These are phyloP conservation scores for Ernsta delagoae DNA, from an alignment of 2,888 invertebrate genomes.

Conservation along the genomic window DNA sequence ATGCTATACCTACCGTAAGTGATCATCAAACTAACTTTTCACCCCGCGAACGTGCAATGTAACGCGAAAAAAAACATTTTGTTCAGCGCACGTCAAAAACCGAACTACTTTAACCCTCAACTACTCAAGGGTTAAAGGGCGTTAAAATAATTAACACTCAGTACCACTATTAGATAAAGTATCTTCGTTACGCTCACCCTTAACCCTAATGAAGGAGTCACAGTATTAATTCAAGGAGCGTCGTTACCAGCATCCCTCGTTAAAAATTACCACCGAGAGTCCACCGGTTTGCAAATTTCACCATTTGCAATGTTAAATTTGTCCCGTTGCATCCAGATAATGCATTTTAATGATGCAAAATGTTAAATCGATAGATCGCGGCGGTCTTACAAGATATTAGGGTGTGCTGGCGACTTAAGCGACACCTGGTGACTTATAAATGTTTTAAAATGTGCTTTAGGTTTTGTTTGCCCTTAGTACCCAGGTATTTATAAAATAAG, in stretches of 20 bases:
- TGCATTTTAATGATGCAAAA: slow-evolving; percentile 85
- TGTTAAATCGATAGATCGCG: slow-evolving; percentile 68
- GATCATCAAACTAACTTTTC: not conserved
- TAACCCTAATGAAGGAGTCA: slow-evolving; percentile 46
- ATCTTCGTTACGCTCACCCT: slow-evolving; percentile 16
- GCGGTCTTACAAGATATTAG: slow-evolving; percentile 60
- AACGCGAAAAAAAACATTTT: slow-evolving; percentile 9
- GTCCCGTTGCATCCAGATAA: slow-evolving; percentile 74
- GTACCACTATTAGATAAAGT: slow-evolving; percentile 37
- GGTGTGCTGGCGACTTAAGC: slow-evolving; percentile 60
- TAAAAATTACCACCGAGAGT: slow-evolving; percentile 78
- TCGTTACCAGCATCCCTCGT: slow-evolving; percentile 69
- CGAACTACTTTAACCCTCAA: slow-evolving; percentile 29
- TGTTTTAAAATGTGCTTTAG: slow-evolving; percentile 51
- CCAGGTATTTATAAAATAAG: too few relatives aligned
- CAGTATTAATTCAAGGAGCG: slow-evolving; percentile 76
- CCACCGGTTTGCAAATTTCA: slow-evolving; percentile 72
- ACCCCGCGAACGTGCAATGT: slow-evolving; percentile 28
- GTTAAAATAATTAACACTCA: slow-evolving; percentile 38
- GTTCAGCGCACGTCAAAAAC: slow-evolving; percentile 24
- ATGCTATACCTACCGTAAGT: too few relatives aligned
- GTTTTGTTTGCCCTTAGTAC: too few relatives aligned
- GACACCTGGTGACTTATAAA: slow-evolving; percentile 61
- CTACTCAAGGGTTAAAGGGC: slow-evolving; percentile 33
- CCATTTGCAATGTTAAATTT: slow-evolving; percentile 81